phyloP scores from a whole-genome alignment of 2,113 vertebrate species.

The Hypocryptadius cinnamomeus region DNA sequence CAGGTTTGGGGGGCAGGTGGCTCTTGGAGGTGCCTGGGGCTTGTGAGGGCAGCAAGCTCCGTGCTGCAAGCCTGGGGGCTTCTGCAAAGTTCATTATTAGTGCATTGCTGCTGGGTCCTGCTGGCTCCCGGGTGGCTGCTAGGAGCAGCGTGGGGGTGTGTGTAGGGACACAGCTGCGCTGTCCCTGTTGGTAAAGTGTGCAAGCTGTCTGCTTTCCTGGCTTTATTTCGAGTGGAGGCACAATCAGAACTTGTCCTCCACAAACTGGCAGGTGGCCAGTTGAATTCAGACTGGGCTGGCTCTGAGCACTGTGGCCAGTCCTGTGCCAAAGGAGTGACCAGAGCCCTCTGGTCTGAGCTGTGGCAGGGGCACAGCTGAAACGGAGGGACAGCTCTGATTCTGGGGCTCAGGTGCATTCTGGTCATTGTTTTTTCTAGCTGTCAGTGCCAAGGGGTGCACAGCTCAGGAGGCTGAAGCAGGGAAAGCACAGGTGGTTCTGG shows the following conservation, averaged over 20 bases:
- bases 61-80: background rate
- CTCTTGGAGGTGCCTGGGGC: background rate
- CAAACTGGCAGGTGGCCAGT: background rate
- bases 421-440: background rate
- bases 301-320: background rate
- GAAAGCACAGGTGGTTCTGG: background rate
- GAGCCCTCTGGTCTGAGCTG: background rate
- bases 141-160: rapidly evolving
- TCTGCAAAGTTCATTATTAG: background rate
- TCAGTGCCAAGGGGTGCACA: background rate
- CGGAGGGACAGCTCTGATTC: background rate
- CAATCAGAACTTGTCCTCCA: background rate
- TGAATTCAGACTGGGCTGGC: background rate
- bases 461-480: background rate
- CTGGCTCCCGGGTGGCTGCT: background rate
- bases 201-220: background rate
- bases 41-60: background rate
- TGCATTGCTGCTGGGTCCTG: background rate
- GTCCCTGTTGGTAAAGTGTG: background rate
- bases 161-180: rapidly evolving
- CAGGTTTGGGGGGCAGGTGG: background rate
- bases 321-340: background rate
- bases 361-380: background rate
- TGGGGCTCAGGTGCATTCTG: background rate
- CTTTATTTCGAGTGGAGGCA: background rate